Evolutionary conservation across 2,797 vertebrate species (phyloP).

Genomic region (Pseudomugil gertrudae): DNA sequence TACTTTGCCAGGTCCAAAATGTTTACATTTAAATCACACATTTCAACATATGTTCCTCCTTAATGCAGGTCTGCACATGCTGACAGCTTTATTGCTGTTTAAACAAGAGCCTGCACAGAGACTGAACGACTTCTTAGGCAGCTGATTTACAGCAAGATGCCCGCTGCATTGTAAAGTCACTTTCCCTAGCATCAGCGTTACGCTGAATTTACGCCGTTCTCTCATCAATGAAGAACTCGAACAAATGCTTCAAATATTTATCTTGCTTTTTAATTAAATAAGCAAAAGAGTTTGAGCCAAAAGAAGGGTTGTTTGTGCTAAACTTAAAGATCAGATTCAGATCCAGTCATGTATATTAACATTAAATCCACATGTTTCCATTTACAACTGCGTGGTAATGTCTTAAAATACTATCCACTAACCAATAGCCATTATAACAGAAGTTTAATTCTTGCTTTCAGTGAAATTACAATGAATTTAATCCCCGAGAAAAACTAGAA

Average conservation of each 20-base stretch:
- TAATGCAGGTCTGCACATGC: slow-evolving; percentile 22
- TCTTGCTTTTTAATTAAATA: slow-evolving; percentile 27
- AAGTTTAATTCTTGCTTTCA: slow-evolving; percentile 4
- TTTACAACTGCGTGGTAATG: not conserved
- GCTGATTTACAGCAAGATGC: slow-evolving; percentile 31
- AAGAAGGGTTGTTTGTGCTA: not conserved
- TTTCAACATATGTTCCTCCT: slow-evolving; percentile 25
- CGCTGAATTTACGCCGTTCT: slow-evolving; percentile 11
- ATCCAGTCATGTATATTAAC: not conserved
- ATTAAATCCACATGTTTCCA: not conserved
- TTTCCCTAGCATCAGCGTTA: slow-evolving; percentile 22
- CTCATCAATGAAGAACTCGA: slow-evolving; percentile 13
- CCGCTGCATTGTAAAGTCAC: slow-evolving; percentile 6
- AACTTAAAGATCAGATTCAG: not conserved
- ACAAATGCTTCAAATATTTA: slow-evolving; percentile 29
- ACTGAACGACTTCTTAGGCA: slow-evolving; percentile 18
- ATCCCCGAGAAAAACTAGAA: slow-evolving; percentile 1
- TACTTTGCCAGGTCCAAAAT: slow-evolving; percentile 44
- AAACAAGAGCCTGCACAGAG: slow-evolving; percentile 14
- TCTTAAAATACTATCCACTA: not conserved
- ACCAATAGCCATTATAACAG: not conserved
- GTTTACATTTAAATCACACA: slow-evolving; percentile 20
- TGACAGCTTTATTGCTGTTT: slow-evolving; percentile 44
- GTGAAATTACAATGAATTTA: slow-evolving; percentile 1
- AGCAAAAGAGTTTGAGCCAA: not conserved